Base-by-base conservation (phyloP, 1,140 invertebrate species). In the Pentalonia nigronervosa region DNA sequence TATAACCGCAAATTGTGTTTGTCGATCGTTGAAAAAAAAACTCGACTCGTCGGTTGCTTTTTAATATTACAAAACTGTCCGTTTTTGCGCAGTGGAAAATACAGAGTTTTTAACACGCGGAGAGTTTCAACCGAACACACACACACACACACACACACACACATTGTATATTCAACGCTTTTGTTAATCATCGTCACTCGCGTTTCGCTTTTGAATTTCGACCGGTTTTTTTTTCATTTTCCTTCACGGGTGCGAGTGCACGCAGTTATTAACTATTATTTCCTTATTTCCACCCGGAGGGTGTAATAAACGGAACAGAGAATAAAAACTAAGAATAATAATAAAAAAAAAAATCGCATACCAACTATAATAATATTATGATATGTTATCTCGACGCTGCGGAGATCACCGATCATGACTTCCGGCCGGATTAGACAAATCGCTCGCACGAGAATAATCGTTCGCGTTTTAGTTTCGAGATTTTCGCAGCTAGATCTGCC, bases 11-110 rank as follows among this genome's bases (percentile, higher is more conserved):
- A 76, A n/a, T n/a, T n/a, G 60, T 76, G n/a, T 76, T 76, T n/a
- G 60, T n/a, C 60, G 60, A 76, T n/a, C n/a, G 60, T 76, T 76
- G 17, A 76, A 76, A 76, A 60, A 67, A 67, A 76, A 76, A 76
- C 6, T 7, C 14, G 14, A 76, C 30, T 76, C 60, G n/a, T 76
- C 60, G 60, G 30, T 20, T 17, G 60, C n/a, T 76, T 41, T 11
- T 34, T n/a, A n/a, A 34, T 76, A 76, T n/a, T 76, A n/a, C 4
- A n/a, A n/a, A 76, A 67, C 25, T 25, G 7, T 60, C 25, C 30
- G 11, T n/a, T 34, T n/a, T 14, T n/a, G 11, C 41, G 41, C 41
- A 41, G 30, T 67, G 60, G 30, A 76, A 76, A 76, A 17, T n/a
- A 76, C n/a, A 34, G 14, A 7, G 7, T n/a, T 76, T 76, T 76